Base-by-base conservation (phyloP, 1,140 invertebrate species). In the Eumaeus atala region DNA sequence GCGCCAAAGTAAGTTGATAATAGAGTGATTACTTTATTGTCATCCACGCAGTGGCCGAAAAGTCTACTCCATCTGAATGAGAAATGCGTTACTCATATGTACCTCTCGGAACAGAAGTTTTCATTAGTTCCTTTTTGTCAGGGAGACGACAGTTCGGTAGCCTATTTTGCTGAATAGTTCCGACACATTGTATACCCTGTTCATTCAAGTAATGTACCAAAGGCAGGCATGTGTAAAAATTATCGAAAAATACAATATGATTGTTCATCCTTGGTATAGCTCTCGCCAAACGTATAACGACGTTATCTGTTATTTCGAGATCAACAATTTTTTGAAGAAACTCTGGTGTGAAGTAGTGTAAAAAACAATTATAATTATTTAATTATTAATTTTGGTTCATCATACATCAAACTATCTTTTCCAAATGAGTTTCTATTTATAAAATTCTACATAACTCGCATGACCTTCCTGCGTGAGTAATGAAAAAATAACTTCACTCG, bases 211-310 rank as follows among this genome's bases (percentile, higher is more conserved):
- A 66, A 63, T 59, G 9, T 56, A 68, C 59, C 49, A 72, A 65
- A 57, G 70, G 67, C 51, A 72, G 36, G 44, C 56, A 64, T 56
- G 66, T 67, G 51, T 71, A 73, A 61, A 53, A 71, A 67, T 67
- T 73, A 63, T 73, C 66, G 47, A 71, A 74, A 21, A 60, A 70
- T 62, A 72, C 51, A 54, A 66, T 70, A 62, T 72, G n/a, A n/a
- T n/a, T n/a, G n/a, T n/a, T n/a, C n/a, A 60, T 59, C 70, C 65
- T 34, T 60, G 21, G 21, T 28, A 28, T 28, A 28, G 21, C 21
- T 28, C 21, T 28, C 21, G 21, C 57, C 54, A 60, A 62, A 55
- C 65, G 48, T 54, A 66, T 51, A 53, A 72, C 63, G 53, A 67
- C 44, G 18, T 48, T 48, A 48, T 48, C 18, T 47, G 44, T 12